These are phyloP conservation scores for Phainopepla nitens DNA, from an alignment of 2,113 vertebrate species.

Conservation along the genomic window DNA sequence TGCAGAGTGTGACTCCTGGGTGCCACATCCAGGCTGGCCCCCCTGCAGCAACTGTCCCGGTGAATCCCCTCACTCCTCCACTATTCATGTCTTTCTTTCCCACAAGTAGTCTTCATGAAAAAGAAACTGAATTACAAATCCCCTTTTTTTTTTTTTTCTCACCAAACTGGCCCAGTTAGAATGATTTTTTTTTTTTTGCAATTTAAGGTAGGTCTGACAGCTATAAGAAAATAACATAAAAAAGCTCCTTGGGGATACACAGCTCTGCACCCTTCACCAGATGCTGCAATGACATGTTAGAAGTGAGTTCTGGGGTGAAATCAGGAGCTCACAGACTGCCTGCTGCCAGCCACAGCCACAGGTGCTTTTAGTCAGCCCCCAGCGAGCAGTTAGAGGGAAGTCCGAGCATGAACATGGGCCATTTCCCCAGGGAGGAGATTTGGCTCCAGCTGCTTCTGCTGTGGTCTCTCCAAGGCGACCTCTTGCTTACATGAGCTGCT, in stretches of 20 bases:
- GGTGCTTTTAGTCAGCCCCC: background rate
- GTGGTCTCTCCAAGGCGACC: background rate
- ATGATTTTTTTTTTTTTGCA: background rate
- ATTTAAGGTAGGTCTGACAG: background rate
- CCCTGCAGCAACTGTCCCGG: accelerated
- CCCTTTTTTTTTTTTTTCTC: accelerated
- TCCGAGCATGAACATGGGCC: background rate
- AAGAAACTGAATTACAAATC: background rate
- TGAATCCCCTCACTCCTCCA: background rate
- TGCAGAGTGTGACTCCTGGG: background rate
- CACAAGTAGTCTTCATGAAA: accelerated
- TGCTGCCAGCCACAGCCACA: background rate
- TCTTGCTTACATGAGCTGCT: background rate
- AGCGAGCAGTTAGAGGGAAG: background rate
- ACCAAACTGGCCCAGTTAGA: background rate
- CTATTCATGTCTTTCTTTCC: background rate
- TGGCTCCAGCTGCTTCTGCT: background rate
- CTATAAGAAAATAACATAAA: background rate
- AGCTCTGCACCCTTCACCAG: background rate
- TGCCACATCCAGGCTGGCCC: accelerated
- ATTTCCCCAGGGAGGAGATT: background rate
- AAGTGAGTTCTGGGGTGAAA: background rate
- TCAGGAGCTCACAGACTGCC: background rate
- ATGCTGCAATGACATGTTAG: background rate
- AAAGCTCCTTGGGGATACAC: background rate